phyloP scores from a whole-genome alignment of 1,140 invertebrate genomes.

The Globodera rostochiensis region DNA sequence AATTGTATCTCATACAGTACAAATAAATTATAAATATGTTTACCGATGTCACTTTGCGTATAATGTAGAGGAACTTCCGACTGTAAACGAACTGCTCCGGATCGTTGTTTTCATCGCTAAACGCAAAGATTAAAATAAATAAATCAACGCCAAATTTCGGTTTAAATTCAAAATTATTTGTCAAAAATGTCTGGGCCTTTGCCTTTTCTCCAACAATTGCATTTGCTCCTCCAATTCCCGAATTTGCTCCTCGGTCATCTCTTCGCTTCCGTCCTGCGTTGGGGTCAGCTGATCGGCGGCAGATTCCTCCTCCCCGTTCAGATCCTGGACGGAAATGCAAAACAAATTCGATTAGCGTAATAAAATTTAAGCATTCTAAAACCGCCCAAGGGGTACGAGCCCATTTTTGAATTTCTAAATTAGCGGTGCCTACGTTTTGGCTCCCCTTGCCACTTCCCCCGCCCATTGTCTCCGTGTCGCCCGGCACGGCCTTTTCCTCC shows the following conservation, averaged over 20 bases:
- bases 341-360: not conserved
- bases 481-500: not conserved
- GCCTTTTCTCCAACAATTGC: not conserved
- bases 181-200: not conserved
- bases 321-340: not conserved
- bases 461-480: too few species aligned
- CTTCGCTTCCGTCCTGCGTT: not conserved
- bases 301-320: not conserved
- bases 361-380: not conserved
- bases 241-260: not conserved
- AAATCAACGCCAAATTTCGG: not conserved
- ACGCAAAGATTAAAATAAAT: not conserved
- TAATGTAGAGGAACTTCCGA: slow-evolving; percentile 17
- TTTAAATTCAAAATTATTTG: not conserved
- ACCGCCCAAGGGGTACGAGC: not conserved
- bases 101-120: slow-evolving; percentile 25
- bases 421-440: not conserved
- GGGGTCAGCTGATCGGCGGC: not conserved
- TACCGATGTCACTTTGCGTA: slow-evolving; percentile 26
- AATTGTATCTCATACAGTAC: not conserved
- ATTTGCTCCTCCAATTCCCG: slow-evolving; percentile 17
- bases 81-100: slow-evolving; percentile 22
- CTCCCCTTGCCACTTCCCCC: not conserved
- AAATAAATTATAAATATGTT: not conserved
- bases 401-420: not conserved